Evolutionary conservation across 2,888 invertebrate species (phyloP).

Genomic region (Erpobdella octoculata): DNA sequence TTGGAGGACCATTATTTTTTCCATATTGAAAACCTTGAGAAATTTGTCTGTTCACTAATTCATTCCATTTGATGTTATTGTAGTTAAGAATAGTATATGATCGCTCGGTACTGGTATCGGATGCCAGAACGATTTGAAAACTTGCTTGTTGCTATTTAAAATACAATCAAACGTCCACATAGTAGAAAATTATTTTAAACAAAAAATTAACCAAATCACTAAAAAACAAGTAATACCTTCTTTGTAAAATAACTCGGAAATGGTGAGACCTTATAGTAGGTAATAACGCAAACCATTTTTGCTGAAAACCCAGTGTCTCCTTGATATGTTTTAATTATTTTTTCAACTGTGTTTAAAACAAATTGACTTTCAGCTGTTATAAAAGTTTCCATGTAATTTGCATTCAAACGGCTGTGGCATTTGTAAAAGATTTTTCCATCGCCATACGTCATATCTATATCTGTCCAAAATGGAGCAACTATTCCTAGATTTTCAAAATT

Average conservation of each 20-base stretch:
- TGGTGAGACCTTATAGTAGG: slow-evolving; percentile 22
- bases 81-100: slow-evolving; percentile 27
- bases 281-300: slow-evolving; percentile 22
- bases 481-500: background rate
- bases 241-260: slow-evolving; percentile 7
- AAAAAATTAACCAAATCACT: too few species aligned
- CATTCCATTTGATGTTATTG: slow-evolving; percentile 20
- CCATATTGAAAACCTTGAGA: slow-evolving; percentile 23
- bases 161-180: too few species aligned
- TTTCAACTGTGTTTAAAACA: slow-evolving; percentile 7
- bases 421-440: slow-evolving; percentile 22
- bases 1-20: background rate
- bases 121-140: slow-evolving; percentile 26
- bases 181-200: too few species aligned
- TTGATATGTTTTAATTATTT: background rate
- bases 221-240: too few species aligned
- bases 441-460: slow-evolving; percentile 1
- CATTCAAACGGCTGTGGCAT: slow-evolving; percentile 18
- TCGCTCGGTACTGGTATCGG: slow-evolving; percentile 3
- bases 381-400: background rate
- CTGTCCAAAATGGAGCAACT: slow-evolving; percentile 26
- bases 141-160: slow-evolving; percentile 13
- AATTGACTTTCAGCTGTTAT: background rate
- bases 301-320: slow-evolving; percentile 22
- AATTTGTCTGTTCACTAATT: background rate